Evolutionary conservation across 2,797 vertebrate genomes (phyloP), one percentile per base, ranked within the genome.

Genomic region (Saxicola maurus): DNA sequence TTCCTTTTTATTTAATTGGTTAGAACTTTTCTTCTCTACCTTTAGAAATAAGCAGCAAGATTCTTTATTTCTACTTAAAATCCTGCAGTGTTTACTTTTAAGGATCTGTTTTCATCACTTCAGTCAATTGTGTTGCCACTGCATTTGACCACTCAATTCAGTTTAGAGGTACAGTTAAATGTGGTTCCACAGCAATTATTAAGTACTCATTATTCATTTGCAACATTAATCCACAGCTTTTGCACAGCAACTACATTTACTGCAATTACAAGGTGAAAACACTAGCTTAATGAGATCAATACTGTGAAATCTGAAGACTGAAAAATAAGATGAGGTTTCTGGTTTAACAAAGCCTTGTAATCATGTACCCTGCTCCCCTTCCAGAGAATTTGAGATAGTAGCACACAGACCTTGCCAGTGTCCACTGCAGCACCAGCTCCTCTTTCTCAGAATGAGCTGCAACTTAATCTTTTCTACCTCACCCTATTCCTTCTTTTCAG

Each of bases 321-420:
- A 94, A 86, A 94, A 94, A 78, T 90, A 90, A 84, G 82, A 67
- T 81, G 89, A 86, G 51, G 19, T 80, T 92, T 95, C 86, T 40
- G 82, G 67, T 90, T 91, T 49, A 84, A 52, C 67, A 83, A 67
- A 82, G 65, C 59, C 27, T 0, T 79, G 79, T 46, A 56, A 64
- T 86, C 87, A 57, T 2, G 9, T 49, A 25, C 49, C n/a, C 61
- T 69, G 43, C 38, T 82, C 38, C 27, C 18, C 27, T 89, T 74
- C 35, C 40, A 87, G 37, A 80, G 60, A 62, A 56, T 74, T 60
- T 69, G 57, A 85, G 62, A 48, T 43, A 43, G 35, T 28, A 25
- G 42, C 45, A 16, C 35, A 43, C 35, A 76, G 69, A 68, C 28
- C 71, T 49, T 51, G 56, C 69, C 18, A 25, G 37, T 43, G 31